These are phyloP conservation scores for Dendrolimus punctatus DNA, from an alignment of 1,140 invertebrate species.

Conservation along the genomic window DNA sequence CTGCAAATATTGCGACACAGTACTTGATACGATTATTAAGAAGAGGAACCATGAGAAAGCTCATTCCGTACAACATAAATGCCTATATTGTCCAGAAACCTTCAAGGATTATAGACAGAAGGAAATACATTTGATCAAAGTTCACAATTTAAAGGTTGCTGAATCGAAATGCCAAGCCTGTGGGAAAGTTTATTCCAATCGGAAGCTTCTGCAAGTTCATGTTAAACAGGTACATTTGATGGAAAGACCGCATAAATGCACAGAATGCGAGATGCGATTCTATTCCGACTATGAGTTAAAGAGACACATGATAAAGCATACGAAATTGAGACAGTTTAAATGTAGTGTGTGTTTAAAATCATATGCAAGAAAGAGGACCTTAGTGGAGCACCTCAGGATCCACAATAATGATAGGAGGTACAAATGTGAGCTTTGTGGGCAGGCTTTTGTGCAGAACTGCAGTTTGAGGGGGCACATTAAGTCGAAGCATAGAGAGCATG, in stretches of 20 bases:
- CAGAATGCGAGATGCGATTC: conserved; percentile 28
- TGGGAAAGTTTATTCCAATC: conserved; percentile 31
- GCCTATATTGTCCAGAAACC: conserved; percentile 32
- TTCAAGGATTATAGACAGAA: conserved; percentile 36
- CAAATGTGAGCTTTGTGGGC: conserved; percentile 45
- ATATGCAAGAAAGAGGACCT: conserved; percentile 53
- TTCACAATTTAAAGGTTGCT: conserved; percentile 26
- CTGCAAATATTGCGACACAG: conserved; percentile 32
- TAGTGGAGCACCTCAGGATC: conserved; percentile 48
- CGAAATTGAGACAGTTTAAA: conserved; percentile 80
- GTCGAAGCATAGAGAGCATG: conserved; percentile 9
- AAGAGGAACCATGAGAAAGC: conserved; percentile 29
- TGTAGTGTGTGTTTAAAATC: conserved; percentile 75
- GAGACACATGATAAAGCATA: conserved; percentile 68
- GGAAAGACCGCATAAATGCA: conserved; percentile 33
- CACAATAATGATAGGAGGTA: conserved; percentile 15
- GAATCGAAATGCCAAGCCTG: conserved; percentile 39
- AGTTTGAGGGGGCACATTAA: conserved; percentile 7
- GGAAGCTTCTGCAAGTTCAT: conserved; percentile 28
- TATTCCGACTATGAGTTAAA: conserved; percentile 28
- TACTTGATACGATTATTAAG: conserved; percentile 29
- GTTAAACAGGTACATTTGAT: conserved; percentile 46
- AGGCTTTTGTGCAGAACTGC: conserved; percentile 30
- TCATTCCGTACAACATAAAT: conserved; percentile 34
- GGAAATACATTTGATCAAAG: conserved; percentile 33